phyloP scores from a whole-genome alignment of 2,113 vertebrate genomes.

The Nicator chloris region DNA sequence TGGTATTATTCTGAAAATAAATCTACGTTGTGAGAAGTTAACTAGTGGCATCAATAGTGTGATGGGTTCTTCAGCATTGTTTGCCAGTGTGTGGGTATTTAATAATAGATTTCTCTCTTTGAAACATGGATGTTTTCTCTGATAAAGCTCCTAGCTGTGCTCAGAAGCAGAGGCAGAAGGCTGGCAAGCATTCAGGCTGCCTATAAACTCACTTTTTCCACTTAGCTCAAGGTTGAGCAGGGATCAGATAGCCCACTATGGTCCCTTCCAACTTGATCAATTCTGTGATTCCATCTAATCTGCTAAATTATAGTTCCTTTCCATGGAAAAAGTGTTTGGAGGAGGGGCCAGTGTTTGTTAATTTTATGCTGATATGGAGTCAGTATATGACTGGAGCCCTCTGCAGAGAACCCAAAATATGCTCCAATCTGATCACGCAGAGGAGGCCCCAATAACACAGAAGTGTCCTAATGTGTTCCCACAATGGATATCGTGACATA shows the following conservation, averaged over 20 bases:
- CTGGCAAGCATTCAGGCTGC: background rate
- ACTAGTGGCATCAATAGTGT: too few species aligned
- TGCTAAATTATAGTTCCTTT: background rate
- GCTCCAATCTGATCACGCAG: background rate
- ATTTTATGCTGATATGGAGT: background rate
- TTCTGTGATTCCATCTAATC: background rate
- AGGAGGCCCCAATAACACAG: background rate
- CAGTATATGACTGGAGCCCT: background rate
- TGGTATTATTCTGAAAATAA: background rate
- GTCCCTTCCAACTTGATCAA: background rate
- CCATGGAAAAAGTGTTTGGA: background rate
- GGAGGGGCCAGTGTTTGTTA: background rate
- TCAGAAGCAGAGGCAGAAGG: background rate
- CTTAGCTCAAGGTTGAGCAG: background rate
- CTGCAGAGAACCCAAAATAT: background rate
- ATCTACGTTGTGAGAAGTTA: background rate
- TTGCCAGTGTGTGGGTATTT: background rate
- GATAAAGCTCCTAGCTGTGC: background rate
- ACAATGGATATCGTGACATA: fast-evolving
- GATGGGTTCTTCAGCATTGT: background rate
- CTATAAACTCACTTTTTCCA: background rate
- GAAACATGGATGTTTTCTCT: background rate
- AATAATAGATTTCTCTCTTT: background rate
- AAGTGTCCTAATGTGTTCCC: background rate
- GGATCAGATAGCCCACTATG: background rate